Conservation (phyloP, 2,888 invertebrate species). For the Parascotia fuliginaria region DNA sequence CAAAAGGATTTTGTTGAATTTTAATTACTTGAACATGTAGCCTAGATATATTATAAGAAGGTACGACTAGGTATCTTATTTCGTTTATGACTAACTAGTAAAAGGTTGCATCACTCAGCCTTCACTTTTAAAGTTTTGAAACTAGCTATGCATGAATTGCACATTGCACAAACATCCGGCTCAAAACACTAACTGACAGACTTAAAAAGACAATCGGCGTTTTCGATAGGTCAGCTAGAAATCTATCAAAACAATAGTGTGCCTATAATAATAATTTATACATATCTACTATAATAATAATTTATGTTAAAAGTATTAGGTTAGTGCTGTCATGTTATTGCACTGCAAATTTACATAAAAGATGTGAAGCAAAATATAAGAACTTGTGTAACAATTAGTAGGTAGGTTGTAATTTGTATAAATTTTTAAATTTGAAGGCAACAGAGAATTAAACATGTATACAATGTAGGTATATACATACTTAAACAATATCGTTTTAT, state of each 20-base stretch:
- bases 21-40: background rate
- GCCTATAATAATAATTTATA: constrained; percentile 3
- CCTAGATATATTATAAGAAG: constrained; percentile 42
- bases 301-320: too few species aligned
- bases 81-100: constrained; percentile 67
- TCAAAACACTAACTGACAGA: constrained; percentile 51
- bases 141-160: constrained; percentile 74
- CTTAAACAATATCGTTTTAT: too few species aligned
- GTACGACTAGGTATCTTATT: constrained; percentile 57
- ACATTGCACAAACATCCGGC: constrained; percentile 80
- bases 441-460: too few species aligned
- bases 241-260: constrained; percentile 12
- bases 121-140: constrained; percentile 80
- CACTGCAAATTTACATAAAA: too few species aligned
- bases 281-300: too few species aligned
- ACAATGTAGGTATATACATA: too few species aligned
- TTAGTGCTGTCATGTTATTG: too few species aligned
- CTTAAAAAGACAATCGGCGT: constrained; percentile 51
- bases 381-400: too few species aligned
- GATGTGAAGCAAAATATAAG: too few species aligned
- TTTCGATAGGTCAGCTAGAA: constrained; percentile 43
- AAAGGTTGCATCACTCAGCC: constrained; percentile 74
- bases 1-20: too few species aligned
- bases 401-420: too few species aligned
- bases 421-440: too few species aligned